These are phyloP conservation scores for Sipha maydis DNA, from an alignment of 2,888 invertebrate species.

Conservation along the genomic window DNA sequence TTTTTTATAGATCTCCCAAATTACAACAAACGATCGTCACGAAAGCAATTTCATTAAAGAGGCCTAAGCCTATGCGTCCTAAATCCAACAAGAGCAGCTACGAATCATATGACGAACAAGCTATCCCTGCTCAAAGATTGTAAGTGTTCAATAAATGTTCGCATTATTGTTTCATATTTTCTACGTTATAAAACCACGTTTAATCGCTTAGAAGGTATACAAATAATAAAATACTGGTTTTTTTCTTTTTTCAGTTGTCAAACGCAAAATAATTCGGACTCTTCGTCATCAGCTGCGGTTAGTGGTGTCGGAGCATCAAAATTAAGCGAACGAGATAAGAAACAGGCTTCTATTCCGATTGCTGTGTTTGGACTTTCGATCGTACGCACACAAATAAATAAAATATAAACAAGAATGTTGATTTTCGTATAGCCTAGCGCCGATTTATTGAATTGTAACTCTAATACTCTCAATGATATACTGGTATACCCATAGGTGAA, in stretches of 20 bases:
- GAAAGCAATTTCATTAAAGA: constrained; percentile 63
- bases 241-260: constrained; percentile 37
- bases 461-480: no score
- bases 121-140: constrained; percentile 87
- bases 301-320: constrained; percentile 67
- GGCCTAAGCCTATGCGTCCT: constrained; percentile 54
- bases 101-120: constrained; percentile 87
- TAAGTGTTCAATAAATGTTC: constrained; percentile 69
- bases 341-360: constrained; percentile 89
- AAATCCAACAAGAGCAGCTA: constrained; percentile 73
- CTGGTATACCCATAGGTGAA: no score
- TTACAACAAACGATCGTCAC: constrained; percentile 63
- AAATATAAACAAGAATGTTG: no score
- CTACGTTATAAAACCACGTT: no score
- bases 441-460: no score
- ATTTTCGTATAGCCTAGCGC: no score
- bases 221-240: no score
- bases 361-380: constrained; percentile 89
- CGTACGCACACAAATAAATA: constrained; percentile 70
- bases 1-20: constrained; percentile 50
- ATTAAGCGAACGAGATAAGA: constrained; percentile 82
- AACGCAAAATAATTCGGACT: constrained; percentile 50
- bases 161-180: no score
- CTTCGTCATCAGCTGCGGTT: constrained; percentile 13
- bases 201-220: no score